phyloP scores from a whole-genome alignment of 2,113 vertebrate genomes.

The Phoxinus phoxinus region DNA sequence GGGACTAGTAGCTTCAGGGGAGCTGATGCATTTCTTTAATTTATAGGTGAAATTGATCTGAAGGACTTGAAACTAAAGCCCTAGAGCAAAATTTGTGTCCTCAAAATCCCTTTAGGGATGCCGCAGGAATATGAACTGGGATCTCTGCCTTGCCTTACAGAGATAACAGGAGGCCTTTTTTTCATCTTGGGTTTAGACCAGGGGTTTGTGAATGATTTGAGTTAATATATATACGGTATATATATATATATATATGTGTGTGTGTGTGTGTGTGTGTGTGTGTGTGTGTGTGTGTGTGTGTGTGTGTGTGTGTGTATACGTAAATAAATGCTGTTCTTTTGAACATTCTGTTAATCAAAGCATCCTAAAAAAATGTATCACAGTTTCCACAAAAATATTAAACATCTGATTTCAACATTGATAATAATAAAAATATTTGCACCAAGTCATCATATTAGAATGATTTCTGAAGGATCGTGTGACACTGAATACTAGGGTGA shows the following conservation, averaged over 20 bases:
- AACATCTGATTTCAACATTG: background rate
- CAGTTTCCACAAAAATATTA: background rate
- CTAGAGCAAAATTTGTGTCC: background rate
- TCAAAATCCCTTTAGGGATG: background rate
- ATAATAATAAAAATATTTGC: background rate
- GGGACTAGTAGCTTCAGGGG: background rate
- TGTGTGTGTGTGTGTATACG: too few species aligned
- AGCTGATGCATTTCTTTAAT: background rate
- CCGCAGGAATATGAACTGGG: background rate
- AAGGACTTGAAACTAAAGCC: constrained; percentile 12
- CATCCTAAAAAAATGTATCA: background rate
- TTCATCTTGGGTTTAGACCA: background rate
- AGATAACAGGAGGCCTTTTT: background rate
- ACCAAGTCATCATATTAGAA: background rate
- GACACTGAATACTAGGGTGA: too few species aligned
- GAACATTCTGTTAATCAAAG: background rate
- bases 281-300: too few species aligned
- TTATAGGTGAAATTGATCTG: background rate
- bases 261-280: too few species aligned
- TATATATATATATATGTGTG: too few species aligned
- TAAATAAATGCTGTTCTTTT: background rate
- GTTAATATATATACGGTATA: too few species aligned
- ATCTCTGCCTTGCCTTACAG: background rate
- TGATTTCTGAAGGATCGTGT: background rate
- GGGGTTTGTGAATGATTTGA: background rate